phyloP scores from a whole-genome alignment of 2,113 vertebrate species.

The Corythornis vintsioides region DNA sequence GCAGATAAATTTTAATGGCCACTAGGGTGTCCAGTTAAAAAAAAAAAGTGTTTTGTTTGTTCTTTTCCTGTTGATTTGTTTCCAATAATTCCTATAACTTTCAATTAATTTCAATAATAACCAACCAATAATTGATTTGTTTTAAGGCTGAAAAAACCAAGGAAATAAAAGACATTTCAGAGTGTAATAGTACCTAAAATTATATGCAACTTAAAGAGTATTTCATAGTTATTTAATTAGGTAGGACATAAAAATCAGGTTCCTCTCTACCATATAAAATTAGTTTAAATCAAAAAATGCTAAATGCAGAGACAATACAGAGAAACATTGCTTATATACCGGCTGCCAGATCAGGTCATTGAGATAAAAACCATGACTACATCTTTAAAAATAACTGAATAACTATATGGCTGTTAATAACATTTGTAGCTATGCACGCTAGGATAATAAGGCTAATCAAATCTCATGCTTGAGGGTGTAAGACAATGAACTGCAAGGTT shows the following conservation, averaged over 20 bases:
- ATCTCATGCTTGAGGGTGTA: constrained; percentile 17
- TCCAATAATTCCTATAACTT: no score
- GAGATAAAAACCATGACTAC: constrained; percentile 14
- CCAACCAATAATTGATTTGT: background rate
- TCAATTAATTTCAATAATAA: no score
- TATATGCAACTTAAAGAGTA: background rate
- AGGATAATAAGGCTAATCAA: constrained; percentile 55
- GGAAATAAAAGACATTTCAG: background rate
- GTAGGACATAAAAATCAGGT: background rate
- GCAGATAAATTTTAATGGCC: background rate
- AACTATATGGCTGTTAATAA: constrained; percentile 33
- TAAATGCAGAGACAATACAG: background rate
- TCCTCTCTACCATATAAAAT: background rate
- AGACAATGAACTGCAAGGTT: constrained; percentile 18
- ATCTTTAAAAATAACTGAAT: background rate
- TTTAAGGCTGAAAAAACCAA: background rate
- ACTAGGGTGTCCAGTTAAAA: background rate
- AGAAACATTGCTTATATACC: background rate
- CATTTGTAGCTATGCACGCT: constrained; percentile 32
- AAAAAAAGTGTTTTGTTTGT: background rate
- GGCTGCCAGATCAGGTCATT: constrained; percentile 1
- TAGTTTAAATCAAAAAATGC: background rate
- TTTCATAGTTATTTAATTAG: background rate
- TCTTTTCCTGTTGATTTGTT: no score
- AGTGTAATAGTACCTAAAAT: background rate